A percentile compares a stretch with the other conserved stretches of the same genome.
Evolutionary conservation across 2,888 invertebrate genomes (phyloP).

Genomic region (Heliconius erato): DNA sequence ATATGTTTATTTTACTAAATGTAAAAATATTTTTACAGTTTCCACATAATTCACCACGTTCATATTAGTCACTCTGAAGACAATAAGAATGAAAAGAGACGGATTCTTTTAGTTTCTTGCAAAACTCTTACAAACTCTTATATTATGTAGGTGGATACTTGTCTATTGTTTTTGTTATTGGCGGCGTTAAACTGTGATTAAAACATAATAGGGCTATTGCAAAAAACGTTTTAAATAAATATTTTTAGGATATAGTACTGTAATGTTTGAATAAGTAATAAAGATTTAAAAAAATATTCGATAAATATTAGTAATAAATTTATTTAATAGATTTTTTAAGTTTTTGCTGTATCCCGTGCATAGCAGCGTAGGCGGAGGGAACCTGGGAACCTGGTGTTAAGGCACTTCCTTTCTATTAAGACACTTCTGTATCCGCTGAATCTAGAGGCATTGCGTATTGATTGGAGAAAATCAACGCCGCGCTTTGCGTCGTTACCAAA

Average conservation of each 20-base stretch:
- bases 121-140: constrained; percentile 17
- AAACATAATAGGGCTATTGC: constrained; percentile 21
- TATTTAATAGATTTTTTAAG: too few species aligned
- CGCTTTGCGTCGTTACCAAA: too few species aligned
- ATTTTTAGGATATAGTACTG: background rate
- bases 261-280: background rate
- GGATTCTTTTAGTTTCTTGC: constrained; percentile 33
- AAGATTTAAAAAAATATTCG: too few species aligned
- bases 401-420: too few species aligned
- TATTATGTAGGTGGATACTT: constrained; percentile 8
- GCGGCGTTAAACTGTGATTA: constrained; percentile 36
- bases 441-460: too few species aligned
- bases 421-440: too few species aligned
- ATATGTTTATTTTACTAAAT: background rate
- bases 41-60: constrained; percentile 27
- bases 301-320: too few species aligned
- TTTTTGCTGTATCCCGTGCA: too few species aligned
- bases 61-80: constrained; percentile 29
- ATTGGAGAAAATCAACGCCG: too few species aligned
- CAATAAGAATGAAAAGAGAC: constrained; percentile 27
- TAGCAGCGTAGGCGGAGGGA: too few species aligned
- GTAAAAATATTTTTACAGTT: constrained; percentile 25
- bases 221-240: constrained; percentile 1
- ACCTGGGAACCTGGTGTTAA: too few species aligned
- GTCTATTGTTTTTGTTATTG: constrained; percentile 30